Evolutionary conservation across 2,888 invertebrate genomes (phyloP).

Genomic region (Drosophila macrospina): DNA sequence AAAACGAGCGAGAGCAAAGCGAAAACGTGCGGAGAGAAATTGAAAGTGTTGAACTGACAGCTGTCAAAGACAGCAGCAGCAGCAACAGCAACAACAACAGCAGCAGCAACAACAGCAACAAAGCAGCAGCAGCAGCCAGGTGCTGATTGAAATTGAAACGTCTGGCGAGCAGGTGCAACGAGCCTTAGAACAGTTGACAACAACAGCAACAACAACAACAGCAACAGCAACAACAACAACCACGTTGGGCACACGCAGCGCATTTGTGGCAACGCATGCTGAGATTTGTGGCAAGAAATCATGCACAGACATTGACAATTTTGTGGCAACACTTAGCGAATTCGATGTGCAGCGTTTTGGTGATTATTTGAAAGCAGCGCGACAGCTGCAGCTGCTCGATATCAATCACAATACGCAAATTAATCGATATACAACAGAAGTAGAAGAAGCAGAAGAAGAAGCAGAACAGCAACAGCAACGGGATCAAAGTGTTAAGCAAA

Average conservation of each 20-base stretch:
- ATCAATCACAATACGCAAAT: slow-evolving; percentile 33
- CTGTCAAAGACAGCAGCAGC: slow-evolving; percentile 33
- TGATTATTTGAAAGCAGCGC: slow-evolving; percentile 67
- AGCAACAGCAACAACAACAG: slow-evolving; percentile 17
- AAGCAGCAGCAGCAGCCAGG: slow-evolving; percentile 29
- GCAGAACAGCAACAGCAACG: no score
- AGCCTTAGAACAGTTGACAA: slow-evolving; percentile 3
- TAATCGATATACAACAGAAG: no score
- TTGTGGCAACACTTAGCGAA: slow-evolving; percentile 69
- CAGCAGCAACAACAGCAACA: slow-evolving; percentile 4
- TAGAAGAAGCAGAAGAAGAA: no score
- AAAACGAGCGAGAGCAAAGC: slow-evolving; percentile 4
- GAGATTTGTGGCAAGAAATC: slow-evolving; percentile 21
- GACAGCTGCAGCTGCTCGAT: slow-evolving; percentile 65
- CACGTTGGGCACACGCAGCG: slow-evolving; percentile 40
- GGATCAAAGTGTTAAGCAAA: not conserved
- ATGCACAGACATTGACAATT: slow-evolving; percentile 30
- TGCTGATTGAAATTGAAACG: slow-evolving; percentile 73
- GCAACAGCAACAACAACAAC: slow-evolving; percentile 23
- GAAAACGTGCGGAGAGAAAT: slow-evolving; percentile 26
- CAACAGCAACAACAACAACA: slow-evolving; percentile 5
- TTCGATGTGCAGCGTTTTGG: slow-evolving; percentile 83
- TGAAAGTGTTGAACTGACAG: slow-evolving; percentile 33
- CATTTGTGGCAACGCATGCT: slow-evolving; percentile 60
- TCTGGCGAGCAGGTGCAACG: slow-evolving; percentile 33